Evolutionary conservation across 2,888 invertebrate species (phyloP).

Genomic region (Drosophila demipolita): DNA sequence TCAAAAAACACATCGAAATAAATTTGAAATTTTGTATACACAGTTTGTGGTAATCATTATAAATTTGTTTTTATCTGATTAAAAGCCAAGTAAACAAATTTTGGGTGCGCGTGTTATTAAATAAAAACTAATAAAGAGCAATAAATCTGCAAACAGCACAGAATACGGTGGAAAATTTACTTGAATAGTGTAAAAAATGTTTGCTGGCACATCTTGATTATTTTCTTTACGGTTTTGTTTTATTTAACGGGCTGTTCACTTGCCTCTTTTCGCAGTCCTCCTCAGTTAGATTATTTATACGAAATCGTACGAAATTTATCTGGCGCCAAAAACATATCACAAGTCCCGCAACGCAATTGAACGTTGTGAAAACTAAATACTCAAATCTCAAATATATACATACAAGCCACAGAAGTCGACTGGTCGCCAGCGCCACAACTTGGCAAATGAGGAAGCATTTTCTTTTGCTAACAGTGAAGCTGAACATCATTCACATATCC

Average conservation of each 20-base stretch:
- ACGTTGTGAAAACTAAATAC: neutral
- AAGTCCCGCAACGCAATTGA: constrained; percentile 32
- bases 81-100: constrained; percentile 25
- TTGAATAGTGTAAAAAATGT: constrained; percentile 14
- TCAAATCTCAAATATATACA: neutral
- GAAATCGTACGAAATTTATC: constrained; percentile 49
- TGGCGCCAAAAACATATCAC: constrained; percentile 61
- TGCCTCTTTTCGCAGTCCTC: neutral
- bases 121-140: neutral
- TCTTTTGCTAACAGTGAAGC: constrained; percentile 11
- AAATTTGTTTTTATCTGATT: constrained; percentile 11
- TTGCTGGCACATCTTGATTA: constrained; percentile 8
- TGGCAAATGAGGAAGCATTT: constrained; percentile 34
- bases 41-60: constrained; percentile 22
- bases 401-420: constrained; percentile 19
- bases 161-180: constrained; percentile 1
- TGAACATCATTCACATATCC: constrained; percentile 39
- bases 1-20: neutral
- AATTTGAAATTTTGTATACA: constrained; percentile 20
- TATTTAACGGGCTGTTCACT: constrained; percentile 27
- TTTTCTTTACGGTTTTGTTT: constrained; percentile 17
- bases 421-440: constrained; percentile 41
- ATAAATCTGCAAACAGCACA: neutral
- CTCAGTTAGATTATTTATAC: constrained; percentile 27
- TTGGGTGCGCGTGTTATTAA: constrained; percentile 16